Base-by-base conservation (phyloP, 1,140 invertebrate genomes). In the Panulirus ornatus region DNA sequence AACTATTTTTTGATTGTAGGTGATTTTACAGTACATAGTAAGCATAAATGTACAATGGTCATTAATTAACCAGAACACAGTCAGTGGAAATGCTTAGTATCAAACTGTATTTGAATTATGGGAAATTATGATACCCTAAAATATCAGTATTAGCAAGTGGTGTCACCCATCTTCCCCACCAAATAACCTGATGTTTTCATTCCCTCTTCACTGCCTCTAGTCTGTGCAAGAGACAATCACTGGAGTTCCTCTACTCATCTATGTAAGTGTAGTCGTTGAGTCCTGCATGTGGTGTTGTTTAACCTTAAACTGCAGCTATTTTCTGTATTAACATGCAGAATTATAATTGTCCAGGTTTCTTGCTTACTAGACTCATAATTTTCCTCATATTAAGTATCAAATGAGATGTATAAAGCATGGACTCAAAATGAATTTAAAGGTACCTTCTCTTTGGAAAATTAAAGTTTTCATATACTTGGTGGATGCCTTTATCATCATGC, bases 171-270 rank as follows among this genome's bases (percentile, higher is more conserved):
- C 58, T 63, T 58, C 54, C 30, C 34, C 47, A 30, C 54, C 34
- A 75, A 40, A 58, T 47, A 47, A 84, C 42, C 30, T 27, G 11
- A 73, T 84, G 40, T 34, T 84, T 73, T 44, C 42, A 44, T 73
- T 84, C 42, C 66, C 38, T 71, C 70, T 73, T 84, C 51, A 73
- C 47, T 38, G 34, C 54, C 47, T 83, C 71, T 88, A 92, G 91
- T 87, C 91, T 92, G 82, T 92, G 89, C 91, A 92, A 92, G 90
- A 91, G 91, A 88, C 91, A 92, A 88, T 92, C 91, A 51, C 86
- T 92, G 91, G 91, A 92, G 84, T 90, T 91, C 76, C 91, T 92
- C 71, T 92, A 92, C 85, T 92, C 91, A 54, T 92, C 91, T 75
- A 91, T 92, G 91, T 92, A 91, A 92, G 91, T 92, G 19, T 36